Evolutionary conservation across 2,797 vertebrate species (phyloP).

Genomic region (Nasua narica): DNA sequence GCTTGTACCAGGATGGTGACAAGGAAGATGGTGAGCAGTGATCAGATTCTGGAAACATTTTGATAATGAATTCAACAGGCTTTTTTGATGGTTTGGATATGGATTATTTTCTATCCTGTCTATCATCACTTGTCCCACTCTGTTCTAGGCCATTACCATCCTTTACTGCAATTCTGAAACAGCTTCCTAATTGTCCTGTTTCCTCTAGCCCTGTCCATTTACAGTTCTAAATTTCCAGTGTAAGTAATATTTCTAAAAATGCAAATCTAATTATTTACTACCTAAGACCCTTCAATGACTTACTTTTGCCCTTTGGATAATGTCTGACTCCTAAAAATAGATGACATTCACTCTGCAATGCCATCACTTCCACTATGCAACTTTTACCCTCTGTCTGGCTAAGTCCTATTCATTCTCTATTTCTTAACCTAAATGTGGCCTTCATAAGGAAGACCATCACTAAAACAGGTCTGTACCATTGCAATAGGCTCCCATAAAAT

Average conservation of each 20-base stretch:
- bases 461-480: not conserved
- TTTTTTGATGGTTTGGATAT: not conserved
- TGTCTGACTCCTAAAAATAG: not conserved
- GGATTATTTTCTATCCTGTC: not conserved
- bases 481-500: not conserved
- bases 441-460: not conserved
- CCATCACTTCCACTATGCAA: not conserved
- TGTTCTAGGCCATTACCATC: not conserved
- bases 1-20: not conserved
- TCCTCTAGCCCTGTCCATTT: not conserved
- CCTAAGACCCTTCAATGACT: not conserved
- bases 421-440: not conserved
- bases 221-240: not conserved
- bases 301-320: not conserved
- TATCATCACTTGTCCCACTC: not conserved
- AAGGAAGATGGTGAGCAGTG: not conserved
- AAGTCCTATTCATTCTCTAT: not conserved
- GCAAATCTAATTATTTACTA: not conserved
- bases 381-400: not conserved
- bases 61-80: not conserved
- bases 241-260: not conserved
- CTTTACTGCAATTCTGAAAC: not conserved
- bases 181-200: not conserved
- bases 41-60: constrained; percentile 10
- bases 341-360: not conserved